phyloP scores from a whole-genome alignment of 2,888 invertebrate genomes.

The Homarus gammarus region DNA sequence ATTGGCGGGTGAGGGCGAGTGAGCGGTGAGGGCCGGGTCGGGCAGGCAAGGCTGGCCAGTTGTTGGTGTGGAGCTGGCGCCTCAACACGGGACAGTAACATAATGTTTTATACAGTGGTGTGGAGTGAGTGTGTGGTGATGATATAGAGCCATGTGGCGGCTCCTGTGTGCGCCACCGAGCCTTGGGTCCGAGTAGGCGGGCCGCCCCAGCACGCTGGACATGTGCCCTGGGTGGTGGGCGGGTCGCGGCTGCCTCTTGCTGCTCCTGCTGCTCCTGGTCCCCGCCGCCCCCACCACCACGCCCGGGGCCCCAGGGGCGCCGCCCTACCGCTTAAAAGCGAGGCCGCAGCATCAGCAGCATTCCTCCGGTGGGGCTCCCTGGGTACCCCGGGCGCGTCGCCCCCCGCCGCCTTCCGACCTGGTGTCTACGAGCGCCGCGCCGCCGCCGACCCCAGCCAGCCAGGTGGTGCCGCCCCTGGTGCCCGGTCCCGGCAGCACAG shows the following conservation, averaged over 20 bases:
- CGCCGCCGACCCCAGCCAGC: slow-evolving; percentile 18
- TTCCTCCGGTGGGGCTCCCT: slow-evolving; percentile 44
- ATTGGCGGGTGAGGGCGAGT: slow-evolving; percentile 37
- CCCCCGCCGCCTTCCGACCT: slow-evolving; percentile 32
- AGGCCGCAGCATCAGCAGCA: slow-evolving; percentile 46
- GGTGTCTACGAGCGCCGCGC: neutral
- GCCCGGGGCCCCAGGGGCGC: slow-evolving; percentile 63
- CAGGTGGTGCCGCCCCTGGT: slow-evolving; percentile 38
- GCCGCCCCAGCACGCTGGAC: slow-evolving; percentile 62
- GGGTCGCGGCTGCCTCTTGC: slow-evolving; percentile 68
- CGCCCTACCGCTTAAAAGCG: slow-evolving; percentile 43
- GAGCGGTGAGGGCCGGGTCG: slow-evolving; percentile 32
- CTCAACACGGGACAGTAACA: slow-evolving; percentile 55
- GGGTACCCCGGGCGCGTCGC: slow-evolving; percentile 52
- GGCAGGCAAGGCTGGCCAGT: slow-evolving; percentile 44
- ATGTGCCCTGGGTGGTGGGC: slow-evolving; percentile 71
- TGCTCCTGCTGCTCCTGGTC: slow-evolving; percentile 58
- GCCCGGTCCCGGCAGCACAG: slow-evolving; percentile 49
- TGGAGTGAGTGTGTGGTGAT: slow-evolving; percentile 51
- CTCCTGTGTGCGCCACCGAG: slow-evolving; percentile 58
- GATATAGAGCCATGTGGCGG: slow-evolving; percentile 55
- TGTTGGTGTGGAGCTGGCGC: slow-evolving; percentile 55
- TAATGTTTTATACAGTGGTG: slow-evolving; percentile 45
- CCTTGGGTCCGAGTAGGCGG: slow-evolving; percentile 66
- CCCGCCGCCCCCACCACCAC: slow-evolving; percentile 55